These are phyloP conservation scores for Agrenia bidenticulata DNA, from an alignment of 2,888 invertebrate genomes.

Conservation along the genomic window DNA sequence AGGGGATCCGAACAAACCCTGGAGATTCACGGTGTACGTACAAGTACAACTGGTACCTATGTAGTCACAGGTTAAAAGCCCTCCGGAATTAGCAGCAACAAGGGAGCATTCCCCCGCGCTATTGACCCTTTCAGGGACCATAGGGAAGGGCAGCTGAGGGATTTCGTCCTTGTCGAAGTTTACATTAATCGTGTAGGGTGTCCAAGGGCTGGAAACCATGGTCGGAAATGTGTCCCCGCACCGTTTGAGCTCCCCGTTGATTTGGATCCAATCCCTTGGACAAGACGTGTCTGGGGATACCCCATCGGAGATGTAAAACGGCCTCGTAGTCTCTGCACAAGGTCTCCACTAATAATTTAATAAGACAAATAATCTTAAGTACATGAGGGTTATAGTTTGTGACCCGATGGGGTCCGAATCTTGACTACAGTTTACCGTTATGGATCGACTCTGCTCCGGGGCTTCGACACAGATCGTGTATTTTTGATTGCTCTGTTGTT, in stretches of 20 bases:
- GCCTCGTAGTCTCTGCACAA: constrained; percentile 15
- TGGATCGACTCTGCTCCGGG: constrained; percentile 9
- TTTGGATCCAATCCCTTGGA: constrained; percentile 32
- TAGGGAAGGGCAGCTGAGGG: constrained; percentile 10
- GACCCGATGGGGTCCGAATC: too few relatives aligned
- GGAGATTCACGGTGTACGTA: neutral
- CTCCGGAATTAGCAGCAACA: neutral
- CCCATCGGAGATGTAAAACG: constrained; percentile 18
- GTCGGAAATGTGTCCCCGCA: constrained; percentile 20
- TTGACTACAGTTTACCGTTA: constrained; percentile 28
- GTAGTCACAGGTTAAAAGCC: too few relatives aligned
- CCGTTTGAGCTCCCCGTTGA: constrained; percentile 17
- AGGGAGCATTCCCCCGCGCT: neutral
- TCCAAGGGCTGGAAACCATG: constrained; percentile 15
- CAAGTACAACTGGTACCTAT: neutral
- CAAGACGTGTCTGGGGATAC: constrained; percentile 13
- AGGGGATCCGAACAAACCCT: neutral
- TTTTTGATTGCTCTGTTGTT: constrained; percentile 37
- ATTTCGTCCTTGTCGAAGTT: constrained; percentile 27
- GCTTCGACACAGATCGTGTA: constrained; percentile 38
- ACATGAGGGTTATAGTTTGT: too few relatives aligned
- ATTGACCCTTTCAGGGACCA: neutral
- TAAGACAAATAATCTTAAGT: too few relatives aligned
- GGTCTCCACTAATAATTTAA: constrained; percentile 20
- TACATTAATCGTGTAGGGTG: constrained; percentile 28